Evolutionary conservation across 2,888 invertebrate genomes (phyloP).

Genomic region (Aphidius colemani): DNA sequence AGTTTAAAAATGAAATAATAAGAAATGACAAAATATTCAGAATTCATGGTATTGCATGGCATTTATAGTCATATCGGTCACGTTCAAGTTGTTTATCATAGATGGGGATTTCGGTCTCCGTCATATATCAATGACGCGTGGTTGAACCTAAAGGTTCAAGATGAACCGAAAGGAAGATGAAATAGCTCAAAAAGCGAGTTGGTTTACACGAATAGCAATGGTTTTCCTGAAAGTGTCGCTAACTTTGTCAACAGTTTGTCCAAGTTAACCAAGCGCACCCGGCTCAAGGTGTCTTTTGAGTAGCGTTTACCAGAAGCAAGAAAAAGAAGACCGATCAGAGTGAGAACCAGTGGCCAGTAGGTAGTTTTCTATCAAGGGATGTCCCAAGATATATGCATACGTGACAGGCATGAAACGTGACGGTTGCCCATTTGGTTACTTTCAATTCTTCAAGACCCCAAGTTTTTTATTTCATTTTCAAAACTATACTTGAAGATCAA

Average conservation of each 20-base stretch:
- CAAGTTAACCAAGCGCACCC: slow-evolving; percentile 61
- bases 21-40: no score
- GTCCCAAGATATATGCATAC: slow-evolving; percentile 61
- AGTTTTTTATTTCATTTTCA: no score
- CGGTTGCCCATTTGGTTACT: slow-evolving; percentile 36
- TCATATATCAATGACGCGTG: slow-evolving; percentile 52
- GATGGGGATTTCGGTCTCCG: slow-evolving; percentile 44
- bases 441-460: slow-evolving; percentile 6
- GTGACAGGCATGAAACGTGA: slow-evolving; percentile 55
- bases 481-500: no score
- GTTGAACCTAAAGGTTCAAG: slow-evolving; percentile 25
- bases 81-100: slow-evolving; percentile 53
- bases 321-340: slow-evolving; percentile 18
- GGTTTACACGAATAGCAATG: slow-evolving; percentile 32
- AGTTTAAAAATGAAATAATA: no score
- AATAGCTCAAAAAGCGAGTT: slow-evolving; percentile 12
- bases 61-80: slow-evolving; percentile 49
- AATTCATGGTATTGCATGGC: no score
- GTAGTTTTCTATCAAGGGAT: slow-evolving; percentile 38
- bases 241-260: slow-evolving; percentile 60
- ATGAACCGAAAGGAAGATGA: no score
- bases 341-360: slow-evolving; percentile 25
- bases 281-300: slow-evolving; percentile 52
- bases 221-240: slow-evolving; percentile 55
- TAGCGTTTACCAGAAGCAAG: slow-evolving; percentile 19